Evolutionary conservation across 2,888 invertebrate species (phyloP).

Genomic region (Ephialtes manifestator): DNA sequence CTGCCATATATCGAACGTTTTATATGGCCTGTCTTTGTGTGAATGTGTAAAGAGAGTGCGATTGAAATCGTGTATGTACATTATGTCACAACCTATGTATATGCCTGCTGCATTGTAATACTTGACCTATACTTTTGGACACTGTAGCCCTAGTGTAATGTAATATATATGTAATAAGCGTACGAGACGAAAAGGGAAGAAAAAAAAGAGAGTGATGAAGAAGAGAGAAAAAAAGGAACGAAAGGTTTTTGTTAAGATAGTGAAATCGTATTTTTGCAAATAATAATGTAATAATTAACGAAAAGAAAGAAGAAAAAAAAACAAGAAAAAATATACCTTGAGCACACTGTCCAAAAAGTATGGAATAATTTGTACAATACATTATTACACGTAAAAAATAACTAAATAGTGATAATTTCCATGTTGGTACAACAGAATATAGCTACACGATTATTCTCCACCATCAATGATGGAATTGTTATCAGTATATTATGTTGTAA

Average conservation of each 20-base stretch:
- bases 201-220: background rate
- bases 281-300: constrained; percentile 74
- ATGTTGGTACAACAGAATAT: constrained; percentile 83
- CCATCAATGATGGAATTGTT: constrained; percentile 81
- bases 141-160: constrained; percentile 79
- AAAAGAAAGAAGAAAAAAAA: constrained; percentile 44
- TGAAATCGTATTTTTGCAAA: constrained; percentile 82
- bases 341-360: constrained; percentile 84
- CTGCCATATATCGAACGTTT: constrained; percentile 46
- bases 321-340: constrained; percentile 69
- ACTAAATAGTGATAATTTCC: constrained; percentile 78
- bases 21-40: constrained; percentile 43
- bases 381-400: constrained; percentile 80
- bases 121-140: constrained; percentile 84
- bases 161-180: constrained; percentile 68
- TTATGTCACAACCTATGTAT: constrained; percentile 67
- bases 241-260: constrained; percentile 75
- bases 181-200: constrained; percentile 30
- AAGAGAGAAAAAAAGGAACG: constrained; percentile 34
- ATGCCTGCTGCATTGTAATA: constrained; percentile 80
- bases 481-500: constrained; percentile 83
- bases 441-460: constrained; percentile 80
- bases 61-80: constrained; percentile 60
- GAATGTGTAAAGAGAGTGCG: constrained; percentile 45
- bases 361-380: constrained; percentile 84